Percentiles rank a stretch among this genome's conserved stretches.
Conservation (phyloP, 2,888 invertebrate species). For the Eilema depressum region DNA sequence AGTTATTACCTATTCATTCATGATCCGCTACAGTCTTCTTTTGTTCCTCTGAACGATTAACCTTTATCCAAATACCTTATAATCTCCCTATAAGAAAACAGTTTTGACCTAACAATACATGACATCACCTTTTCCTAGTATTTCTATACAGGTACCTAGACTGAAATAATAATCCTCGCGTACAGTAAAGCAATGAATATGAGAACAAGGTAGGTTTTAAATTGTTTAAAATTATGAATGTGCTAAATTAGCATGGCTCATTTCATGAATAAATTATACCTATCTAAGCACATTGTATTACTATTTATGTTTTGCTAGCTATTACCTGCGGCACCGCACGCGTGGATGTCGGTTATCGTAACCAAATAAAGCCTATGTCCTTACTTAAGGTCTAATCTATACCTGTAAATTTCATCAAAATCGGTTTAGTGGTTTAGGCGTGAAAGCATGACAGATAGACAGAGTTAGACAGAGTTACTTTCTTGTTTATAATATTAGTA, state of each 20-base stretch:
- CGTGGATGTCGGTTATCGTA: too few relatives aligned
- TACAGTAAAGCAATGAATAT: neutral
- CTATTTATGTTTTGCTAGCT: too few relatives aligned
- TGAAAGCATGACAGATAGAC: too few relatives aligned
- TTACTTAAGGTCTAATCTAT: too few relatives aligned
- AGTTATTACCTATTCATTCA: neutral
- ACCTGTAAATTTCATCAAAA: too few relatives aligned
- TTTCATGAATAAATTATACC: neutral
- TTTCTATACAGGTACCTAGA: neutral
- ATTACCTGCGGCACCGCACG: too few relatives aligned
- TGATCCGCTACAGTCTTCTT: neutral
- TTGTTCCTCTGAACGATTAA: neutral
- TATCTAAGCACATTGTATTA: too few relatives aligned
- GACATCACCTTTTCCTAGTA: neutral
- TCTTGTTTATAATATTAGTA: too few relatives aligned
- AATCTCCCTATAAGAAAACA: conserved; percentile 5
- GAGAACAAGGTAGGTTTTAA: neutral
- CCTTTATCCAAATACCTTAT: conserved; percentile 3
- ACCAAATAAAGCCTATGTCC: too few relatives aligned
- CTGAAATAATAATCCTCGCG: neutral
- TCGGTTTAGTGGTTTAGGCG: too few relatives aligned
- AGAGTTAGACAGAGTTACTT: too few relatives aligned
- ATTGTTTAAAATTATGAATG: neutral
- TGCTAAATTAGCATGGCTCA: neutral
- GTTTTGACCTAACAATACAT: conserved; percentile 14